Conservation (phyloP, 2,888 invertebrate species). For the Nymphalis polychloros region DNA sequence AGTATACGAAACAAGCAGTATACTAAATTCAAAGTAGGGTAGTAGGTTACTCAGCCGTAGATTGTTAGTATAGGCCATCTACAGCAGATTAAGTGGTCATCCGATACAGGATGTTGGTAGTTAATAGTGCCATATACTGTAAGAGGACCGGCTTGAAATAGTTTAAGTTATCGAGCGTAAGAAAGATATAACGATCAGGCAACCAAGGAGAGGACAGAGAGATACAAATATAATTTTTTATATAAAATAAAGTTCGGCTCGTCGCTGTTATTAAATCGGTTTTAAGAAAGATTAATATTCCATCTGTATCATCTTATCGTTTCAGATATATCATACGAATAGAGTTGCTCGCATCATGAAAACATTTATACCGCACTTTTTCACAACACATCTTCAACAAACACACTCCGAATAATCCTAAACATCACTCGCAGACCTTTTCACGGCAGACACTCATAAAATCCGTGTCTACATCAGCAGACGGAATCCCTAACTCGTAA, state of each 20-base stretch:
- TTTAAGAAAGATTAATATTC: too few relatives aligned
- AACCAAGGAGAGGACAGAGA: background rate
- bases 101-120: slow-evolving; percentile 22
- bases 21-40: background rate
- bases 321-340: background rate
- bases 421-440: background rate
- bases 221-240: too few relatives aligned
- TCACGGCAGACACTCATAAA: slow-evolving; percentile 3
- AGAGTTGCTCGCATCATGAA: background rate
- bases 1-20: background rate
- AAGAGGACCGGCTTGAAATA: background rate
- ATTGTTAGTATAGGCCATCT: background rate
- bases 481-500: background rate
- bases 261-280: too few relatives aligned
- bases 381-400: background rate
- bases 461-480: background rate
- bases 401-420: background rate
- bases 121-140: slow-evolving; percentile 18
- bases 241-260: too few relatives aligned
- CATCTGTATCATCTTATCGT: too few relatives aligned
- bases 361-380: slow-evolving; percentile 4
- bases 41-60: slow-evolving; percentile 1
- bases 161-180: background rate
- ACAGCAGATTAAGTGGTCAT: slow-evolving; percentile 23
- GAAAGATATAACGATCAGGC: background rate